A percentile compares a stretch with the other conserved stretches of the same genome.
phyloP scores from a whole-genome alignment of 2,888 invertebrate genomes.

The Eumacrocentrus americanus region DNA sequence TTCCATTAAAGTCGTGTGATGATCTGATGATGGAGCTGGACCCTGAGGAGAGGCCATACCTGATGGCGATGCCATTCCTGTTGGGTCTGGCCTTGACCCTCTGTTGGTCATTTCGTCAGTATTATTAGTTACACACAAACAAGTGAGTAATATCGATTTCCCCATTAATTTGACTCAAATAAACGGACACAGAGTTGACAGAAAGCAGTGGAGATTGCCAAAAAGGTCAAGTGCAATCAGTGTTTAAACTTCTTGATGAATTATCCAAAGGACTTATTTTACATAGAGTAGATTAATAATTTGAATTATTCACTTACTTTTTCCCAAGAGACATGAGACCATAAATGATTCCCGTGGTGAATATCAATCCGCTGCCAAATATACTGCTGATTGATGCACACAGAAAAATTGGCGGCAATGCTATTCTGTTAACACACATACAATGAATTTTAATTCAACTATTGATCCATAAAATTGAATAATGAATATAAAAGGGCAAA shows the following conservation, averaged over 20 bases:
- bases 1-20: slow-evolving; percentile 86
- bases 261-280: slow-evolving; percentile 4
- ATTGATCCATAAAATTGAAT: background rate
- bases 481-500: no score
- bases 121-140: slow-evolving; percentile 13
- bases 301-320: slow-evolving; percentile 75
- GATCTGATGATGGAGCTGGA: slow-evolving; percentile 69
- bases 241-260: background rate
- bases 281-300: slow-evolving; percentile 22
- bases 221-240: no score
- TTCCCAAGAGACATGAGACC: slow-evolving; percentile 94
- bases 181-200: no score
- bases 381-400: slow-evolving; percentile 77
- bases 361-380: slow-evolving; percentile 87
- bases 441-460: slow-evolving; percentile 1
- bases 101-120: slow-evolving; percentile 62
- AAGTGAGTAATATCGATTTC: no score
- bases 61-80: slow-evolving; percentile 76
- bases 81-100: slow-evolving; percentile 83
- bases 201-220: no score
- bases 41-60: slow-evolving; percentile 67
- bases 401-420: slow-evolving; percentile 80
- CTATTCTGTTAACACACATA: slow-evolving; percentile 67
- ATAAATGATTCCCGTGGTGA: slow-evolving; percentile 87
- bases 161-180: no score